Conservation (phyloP, 2,113 vertebrate species). For the Pituophis catenifer region DNA sequence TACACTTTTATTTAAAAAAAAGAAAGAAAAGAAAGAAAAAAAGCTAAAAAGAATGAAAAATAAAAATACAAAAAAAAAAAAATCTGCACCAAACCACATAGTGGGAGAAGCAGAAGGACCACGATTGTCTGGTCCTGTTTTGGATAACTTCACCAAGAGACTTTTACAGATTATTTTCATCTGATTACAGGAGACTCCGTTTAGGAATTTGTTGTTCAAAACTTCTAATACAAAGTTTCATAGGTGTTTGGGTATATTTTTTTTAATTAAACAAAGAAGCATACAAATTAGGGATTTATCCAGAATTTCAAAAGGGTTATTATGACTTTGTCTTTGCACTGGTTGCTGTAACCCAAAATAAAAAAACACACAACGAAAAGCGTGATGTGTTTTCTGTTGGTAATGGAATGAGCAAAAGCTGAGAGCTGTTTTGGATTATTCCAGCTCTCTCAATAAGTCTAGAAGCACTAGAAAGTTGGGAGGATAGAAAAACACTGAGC, state of each 20-base stretch:
- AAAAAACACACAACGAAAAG: conserved; percentile 8
- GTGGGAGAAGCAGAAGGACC: conserved; percentile 61
- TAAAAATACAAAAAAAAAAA: conserved; percentile 57
- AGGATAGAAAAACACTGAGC: neutral
- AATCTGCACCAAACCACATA: conserved; percentile 70
- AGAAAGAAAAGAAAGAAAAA: conserved; percentile 61
- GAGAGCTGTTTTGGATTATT: conserved; percentile 4
- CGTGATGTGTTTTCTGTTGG: conserved; percentile 12
- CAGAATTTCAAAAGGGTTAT: conserved; percentile 67
- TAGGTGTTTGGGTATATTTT: conserved; percentile 44
- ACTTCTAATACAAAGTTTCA: conserved; percentile 66
- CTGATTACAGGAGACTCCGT: conserved; percentile 64
- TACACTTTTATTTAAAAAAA: conserved; percentile 75
- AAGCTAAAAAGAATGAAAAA: conserved; percentile 58
- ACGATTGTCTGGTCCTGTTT: conserved; percentile 48
- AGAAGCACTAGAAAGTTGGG: neutral
- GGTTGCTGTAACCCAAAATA: conserved; percentile 29
- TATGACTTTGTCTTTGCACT: conserved; percentile 27
- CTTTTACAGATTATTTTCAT: conserved; percentile 78
- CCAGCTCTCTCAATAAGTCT: conserved; percentile 34
- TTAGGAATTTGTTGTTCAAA: conserved; percentile 69
- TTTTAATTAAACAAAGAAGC: conserved; percentile 63
- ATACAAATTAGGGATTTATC: conserved; percentile 72
- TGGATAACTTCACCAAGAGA: conserved; percentile 73
- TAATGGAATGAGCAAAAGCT: neutral